Conservation (phyloP, 2,888 invertebrate genomes). For the Eudasyphora cyanicolor region DNA sequence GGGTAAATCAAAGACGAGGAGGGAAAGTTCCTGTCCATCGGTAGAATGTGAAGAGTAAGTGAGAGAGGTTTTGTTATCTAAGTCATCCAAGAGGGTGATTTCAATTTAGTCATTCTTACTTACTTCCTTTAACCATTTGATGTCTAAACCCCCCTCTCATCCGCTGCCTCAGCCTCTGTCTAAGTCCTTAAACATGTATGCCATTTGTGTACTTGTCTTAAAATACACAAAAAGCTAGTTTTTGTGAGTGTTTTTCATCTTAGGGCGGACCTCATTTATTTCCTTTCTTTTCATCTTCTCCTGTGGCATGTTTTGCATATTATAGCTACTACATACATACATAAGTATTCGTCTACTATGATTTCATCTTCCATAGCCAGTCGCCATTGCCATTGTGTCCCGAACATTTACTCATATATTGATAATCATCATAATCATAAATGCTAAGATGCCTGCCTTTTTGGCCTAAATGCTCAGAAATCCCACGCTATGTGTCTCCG, state of each 20-base stretch:
- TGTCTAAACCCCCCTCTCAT: not conserved
- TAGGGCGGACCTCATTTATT: not conserved
- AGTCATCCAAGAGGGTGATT: conserved; percentile 31
- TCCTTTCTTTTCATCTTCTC: not conserved
- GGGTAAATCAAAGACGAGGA: conserved; percentile 77
- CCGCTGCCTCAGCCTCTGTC: not conserved
- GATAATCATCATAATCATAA: conserved; percentile 14
- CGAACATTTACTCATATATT: too few species aligned
- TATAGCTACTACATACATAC: not conserved
- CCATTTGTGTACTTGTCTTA: conserved; percentile 6
- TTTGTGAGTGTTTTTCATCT: conserved; percentile 7
- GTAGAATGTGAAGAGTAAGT: conserved; percentile 79
- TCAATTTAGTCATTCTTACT: not conserved
- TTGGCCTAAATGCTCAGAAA: not conserved
- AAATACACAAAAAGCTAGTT: not conserved
- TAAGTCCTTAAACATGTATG: not conserved
- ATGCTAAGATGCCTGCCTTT: not conserved
- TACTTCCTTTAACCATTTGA: conserved; percentile 10
- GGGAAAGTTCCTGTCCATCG: conserved; percentile 76
- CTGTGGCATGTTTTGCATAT: not conserved
- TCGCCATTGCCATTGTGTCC: not conserved
- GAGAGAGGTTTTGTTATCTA: conserved; percentile 44
- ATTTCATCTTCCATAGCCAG: not conserved
- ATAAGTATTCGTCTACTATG: not conserved
- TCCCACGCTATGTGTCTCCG: not conserved